phyloP scores from a whole-genome alignment of 2,797 vertebrate genomes.

The Hephaestus fuliginosus region DNA sequence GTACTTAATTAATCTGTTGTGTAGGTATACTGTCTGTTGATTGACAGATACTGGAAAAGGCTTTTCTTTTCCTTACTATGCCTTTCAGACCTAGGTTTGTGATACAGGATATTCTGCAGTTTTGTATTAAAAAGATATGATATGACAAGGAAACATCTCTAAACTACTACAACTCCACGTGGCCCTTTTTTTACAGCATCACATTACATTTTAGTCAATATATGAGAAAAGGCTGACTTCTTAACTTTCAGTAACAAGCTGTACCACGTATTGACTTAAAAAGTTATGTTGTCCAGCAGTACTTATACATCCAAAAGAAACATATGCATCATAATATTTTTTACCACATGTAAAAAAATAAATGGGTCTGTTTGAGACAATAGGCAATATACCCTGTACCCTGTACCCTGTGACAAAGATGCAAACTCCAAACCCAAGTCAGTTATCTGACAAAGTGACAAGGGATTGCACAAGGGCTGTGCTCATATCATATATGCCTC shows the following conservation, averaged over 20 bases:
- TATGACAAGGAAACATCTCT: background rate
- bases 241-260: background rate
- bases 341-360: background rate
- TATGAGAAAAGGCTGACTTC: background rate
- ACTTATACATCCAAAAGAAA: background rate
- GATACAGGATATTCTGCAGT: background rate
- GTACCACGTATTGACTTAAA: too few relatives aligned
- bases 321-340: background rate
- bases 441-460: background rate
- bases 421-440: background rate
- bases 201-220: background rate
- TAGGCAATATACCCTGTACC: too few relatives aligned
- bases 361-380: background rate
- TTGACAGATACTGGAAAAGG: background rate
- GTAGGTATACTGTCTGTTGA: background rate
- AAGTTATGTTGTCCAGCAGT: background rate
- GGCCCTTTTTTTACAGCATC: background rate
- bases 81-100: background rate
- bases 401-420: too few relatives aligned
- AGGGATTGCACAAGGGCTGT: background rate
- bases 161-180: background rate
- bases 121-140: background rate
- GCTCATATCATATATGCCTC: background rate
- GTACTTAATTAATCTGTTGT: background rate
- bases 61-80: background rate